Evolutionary conservation across 2,888 invertebrate species (phyloP), one percentile per base, ranked within the genome.

Genomic region (Trichopria drosophilae): DNA sequence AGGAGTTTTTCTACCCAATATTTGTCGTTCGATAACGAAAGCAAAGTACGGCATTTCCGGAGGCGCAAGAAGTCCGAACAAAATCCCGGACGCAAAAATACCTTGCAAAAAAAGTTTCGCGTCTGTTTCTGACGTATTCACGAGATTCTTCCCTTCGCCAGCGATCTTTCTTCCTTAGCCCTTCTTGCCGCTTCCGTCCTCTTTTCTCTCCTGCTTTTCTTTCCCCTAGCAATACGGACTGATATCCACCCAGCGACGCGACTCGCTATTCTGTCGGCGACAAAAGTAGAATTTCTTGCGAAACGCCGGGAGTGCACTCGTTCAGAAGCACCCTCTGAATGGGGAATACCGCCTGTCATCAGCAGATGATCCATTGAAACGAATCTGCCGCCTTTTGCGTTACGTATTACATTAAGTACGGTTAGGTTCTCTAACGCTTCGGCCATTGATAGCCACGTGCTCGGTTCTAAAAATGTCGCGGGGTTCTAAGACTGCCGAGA

Each of bases 301-400:
- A 53, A 55, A 35, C 42, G 35, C 45, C 53, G 53, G 19, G 39
- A 46, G 59, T 55, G 59, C 57, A 57, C 56, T 63, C 62, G 57
- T 55, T 59, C 49, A 63, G 55, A 62, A 64, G 50, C 40, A 28
- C 20, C 41, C 34, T 18, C 37, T 31, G 22, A 32, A 28, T 22
- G 36, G 34, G 55, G 36, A 55, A 45, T 41, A 37, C 23, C 39
- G 52, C 48, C 64, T 68, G 68, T 68, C 68, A 62, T 53, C 58
- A 53, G 58, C 68, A 68, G 68, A 68, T 59, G 65, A 68, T 64
- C 62, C 67, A 66, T 67, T 62, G 62, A 63, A 66, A 67, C 57
- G 57, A 62, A 62, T 59, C 51, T 41, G 45, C 44, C 42, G 42
- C 41, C 40, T 24, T 19, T 32, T 19, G 20, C 42, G 23, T 48